Evolutionary conservation across 37 sponge, comb jelly and placozoan species (phyloP).

Genomic region (Beroe forskalii): DNA sequence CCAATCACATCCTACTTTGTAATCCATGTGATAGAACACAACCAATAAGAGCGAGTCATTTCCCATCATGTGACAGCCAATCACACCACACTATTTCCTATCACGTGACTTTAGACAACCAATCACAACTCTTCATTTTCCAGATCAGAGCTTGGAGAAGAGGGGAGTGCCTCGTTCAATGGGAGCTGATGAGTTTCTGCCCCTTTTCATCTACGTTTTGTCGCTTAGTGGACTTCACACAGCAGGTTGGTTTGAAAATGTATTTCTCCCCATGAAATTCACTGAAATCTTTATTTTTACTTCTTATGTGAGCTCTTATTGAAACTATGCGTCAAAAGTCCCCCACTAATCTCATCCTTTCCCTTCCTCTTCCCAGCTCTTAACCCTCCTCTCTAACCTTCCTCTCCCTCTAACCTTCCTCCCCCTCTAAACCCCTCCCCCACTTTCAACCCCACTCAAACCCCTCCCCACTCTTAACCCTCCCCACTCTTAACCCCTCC

Average conservation of each 20-base stretch:
- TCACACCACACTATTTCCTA: not conserved
- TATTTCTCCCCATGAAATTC: too few species aligned
- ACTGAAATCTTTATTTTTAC: too few species aligned
- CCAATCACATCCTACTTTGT: not conserved
- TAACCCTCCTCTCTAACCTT: not conserved
- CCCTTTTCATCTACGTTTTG: constrained; percentile 62
- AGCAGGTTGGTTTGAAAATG: not conserved
- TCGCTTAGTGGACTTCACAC: constrained; percentile 37
- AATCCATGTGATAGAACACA: not conserved
- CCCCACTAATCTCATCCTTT: too few species aligned
- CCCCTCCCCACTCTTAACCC: too few species aligned
- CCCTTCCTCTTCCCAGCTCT: too few species aligned
- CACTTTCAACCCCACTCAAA: too few species aligned
- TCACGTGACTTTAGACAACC: not conserved
- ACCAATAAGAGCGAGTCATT: not conserved
- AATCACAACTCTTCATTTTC: not conserved
- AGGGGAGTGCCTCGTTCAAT: constrained; percentile 20
- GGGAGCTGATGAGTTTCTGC: constrained; percentile 65
- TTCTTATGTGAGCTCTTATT: too few species aligned
- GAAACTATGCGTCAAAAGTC: too few species aligned
- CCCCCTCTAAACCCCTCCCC: too few species aligned
- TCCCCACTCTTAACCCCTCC: too few species aligned
- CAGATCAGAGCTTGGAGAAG: constrained; percentile 31
- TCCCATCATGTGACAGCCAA: not conserved
- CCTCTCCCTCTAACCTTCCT: not conserved